A percentile compares a stretch with the other conserved stretches of the same genome.
Conservation (phyloP, 2,888 invertebrate species). For the Abrostola triplasia region DNA sequence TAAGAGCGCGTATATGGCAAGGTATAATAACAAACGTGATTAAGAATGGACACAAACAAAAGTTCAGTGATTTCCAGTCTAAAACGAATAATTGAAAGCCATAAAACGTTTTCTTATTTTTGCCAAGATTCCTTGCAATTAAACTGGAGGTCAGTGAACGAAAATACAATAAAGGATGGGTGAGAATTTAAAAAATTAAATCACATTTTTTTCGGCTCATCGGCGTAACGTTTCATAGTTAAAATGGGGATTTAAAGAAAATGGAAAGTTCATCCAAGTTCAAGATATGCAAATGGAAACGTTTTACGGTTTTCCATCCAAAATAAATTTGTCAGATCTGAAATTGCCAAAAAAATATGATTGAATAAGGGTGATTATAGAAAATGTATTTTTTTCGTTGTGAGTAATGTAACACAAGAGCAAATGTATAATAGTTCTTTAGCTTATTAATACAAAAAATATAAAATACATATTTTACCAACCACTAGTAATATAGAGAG, state of each 20-base stretch:
- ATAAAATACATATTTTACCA: no score
- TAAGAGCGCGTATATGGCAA: no score
- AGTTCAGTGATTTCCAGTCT: neutral
- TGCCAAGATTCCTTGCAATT: conserved; percentile 15
- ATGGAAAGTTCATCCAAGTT: conserved; percentile 4
- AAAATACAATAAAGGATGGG: conserved; percentile 5
- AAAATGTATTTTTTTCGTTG: no score
- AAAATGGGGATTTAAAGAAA: conserved; percentile 2
- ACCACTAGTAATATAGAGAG: no score
- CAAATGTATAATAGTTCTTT: no score
- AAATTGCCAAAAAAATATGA: neutral
- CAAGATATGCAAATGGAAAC: neutral
- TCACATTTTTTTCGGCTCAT: conserved; percentile 14
- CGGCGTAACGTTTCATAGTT: neutral
- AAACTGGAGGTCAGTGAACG: conserved; percentile 12
- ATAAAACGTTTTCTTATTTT: conserved; percentile 8
- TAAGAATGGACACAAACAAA: neutral
- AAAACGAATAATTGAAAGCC: conserved; percentile 5
- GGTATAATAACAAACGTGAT: neutral
- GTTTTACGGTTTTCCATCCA: neutral
- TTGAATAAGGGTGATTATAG: no score
- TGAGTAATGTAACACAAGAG: no score
- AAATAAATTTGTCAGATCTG: neutral
- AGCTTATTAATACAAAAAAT: no score
- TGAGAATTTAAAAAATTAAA: conserved; percentile 22